Evolutionary conservation across 2,113 vertebrate species (phyloP), one percentile per base, ranked within the genome.

Genomic region (Prionailurus bengalensis): DNA sequence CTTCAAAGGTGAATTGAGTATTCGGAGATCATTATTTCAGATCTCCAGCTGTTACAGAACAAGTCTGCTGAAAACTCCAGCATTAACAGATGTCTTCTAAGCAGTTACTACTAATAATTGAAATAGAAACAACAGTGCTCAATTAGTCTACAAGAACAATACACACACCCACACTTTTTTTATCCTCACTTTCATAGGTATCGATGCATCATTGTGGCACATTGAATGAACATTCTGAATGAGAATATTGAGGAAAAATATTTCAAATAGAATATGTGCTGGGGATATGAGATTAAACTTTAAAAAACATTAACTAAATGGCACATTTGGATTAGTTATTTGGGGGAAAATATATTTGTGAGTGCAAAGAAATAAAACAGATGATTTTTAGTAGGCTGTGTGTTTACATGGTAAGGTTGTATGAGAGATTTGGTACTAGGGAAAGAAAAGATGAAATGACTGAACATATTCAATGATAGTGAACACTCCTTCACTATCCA

Each of bases 1-100:
- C 94, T 97, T 97, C 93, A 97, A 96, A 97, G 92, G 71, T 97
- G 74, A 96, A 95, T 96, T 98, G 96, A 95, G 58, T 94, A 95
- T 96, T 96, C 66, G 91, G 68, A 89, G 80, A 83, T 96, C 92
- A 91, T 98, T 97, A 97, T 96, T 97, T 92, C 21, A 91, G 61
- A 73, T 70, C 61, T 94, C 80, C 94, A 91, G 87, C 94, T 95
- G 76, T 95, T 96, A 85, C 2, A 74, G 86, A 97, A 91, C 76
- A 96, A 98, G 92, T 4, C 61, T 45, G 1, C 70, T 84, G 88
- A 82, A 83, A 94, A 94, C 51, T 48, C 25, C 51, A 82, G 42
- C 66, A 48, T 96, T 94, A 95, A 84, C 94, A 97, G 90, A 95
- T 97, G 95, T 96, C 80, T 96, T 87, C 61, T 96, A 92, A 97